A percentile compares a stretch with the other conserved stretches of the same genome.
Evolutionary conservation across 2,888 invertebrate species (phyloP).

Genomic region (Aplocera efformata): DNA sequence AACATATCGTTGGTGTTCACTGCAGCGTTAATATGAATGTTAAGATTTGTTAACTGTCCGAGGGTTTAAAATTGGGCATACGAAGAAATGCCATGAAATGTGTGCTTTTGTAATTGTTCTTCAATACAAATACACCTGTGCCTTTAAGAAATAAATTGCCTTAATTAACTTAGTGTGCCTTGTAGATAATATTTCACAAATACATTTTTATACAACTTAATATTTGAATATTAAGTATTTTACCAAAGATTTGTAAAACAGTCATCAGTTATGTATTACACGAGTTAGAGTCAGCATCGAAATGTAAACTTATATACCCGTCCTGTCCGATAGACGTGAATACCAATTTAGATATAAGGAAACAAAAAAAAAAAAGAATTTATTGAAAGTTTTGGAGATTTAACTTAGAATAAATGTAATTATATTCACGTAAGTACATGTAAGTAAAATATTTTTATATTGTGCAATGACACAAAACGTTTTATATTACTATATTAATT

Average conservation of each 20-base stretch:
- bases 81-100: too few species aligned
- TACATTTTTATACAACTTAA: constrained; percentile 13
- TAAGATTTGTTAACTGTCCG: too few species aligned
- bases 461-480: constrained; percentile 71
- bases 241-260: constrained; percentile 46
- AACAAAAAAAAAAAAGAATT: constrained; percentile 52
- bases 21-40: background rate
- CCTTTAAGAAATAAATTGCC: background rate
- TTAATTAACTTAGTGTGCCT: constrained; percentile 9
- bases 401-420: constrained; percentile 65
- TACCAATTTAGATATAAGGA: constrained; percentile 66
- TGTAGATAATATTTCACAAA: constrained; percentile 18
- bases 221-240: constrained; percentile 24
- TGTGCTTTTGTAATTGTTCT: too few species aligned
- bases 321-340: constrained; percentile 53
- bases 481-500: constrained; percentile 71
- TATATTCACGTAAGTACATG: constrained; percentile 69
- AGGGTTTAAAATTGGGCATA: too few species aligned
- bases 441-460: constrained; percentile 78
- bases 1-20: constrained; percentile 19
- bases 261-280: constrained; percentile 18
- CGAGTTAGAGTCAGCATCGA: constrained; percentile 16
- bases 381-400: constrained; percentile 74
- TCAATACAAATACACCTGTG: constrained; percentile 8
- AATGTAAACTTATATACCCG: constrained; percentile 34